phyloP scores from a whole-genome alignment of 2,888 invertebrate species.

The Callinectes sapidus region DNA sequence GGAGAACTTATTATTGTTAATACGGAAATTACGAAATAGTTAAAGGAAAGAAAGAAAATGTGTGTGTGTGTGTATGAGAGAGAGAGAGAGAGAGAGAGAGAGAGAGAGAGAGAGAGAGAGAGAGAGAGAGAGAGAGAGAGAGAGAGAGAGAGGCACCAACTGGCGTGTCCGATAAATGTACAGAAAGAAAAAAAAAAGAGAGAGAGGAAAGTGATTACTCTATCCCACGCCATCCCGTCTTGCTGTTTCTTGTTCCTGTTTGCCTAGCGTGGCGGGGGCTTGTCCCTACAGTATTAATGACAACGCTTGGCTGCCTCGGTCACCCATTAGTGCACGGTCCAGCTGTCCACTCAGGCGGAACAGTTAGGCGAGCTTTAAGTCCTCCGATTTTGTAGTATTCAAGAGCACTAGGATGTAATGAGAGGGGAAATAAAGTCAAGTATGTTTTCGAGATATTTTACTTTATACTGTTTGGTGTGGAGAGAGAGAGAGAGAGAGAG shows the following conservation, averaged over 20 bases:
- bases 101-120: neutral
- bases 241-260: neutral
- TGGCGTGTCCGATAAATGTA: neutral
- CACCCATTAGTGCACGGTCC: slow-evolving; percentile 22
- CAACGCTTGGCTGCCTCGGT: slow-evolving; percentile 5
- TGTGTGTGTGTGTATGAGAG: neutral
- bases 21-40: neutral
- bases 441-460: neutral
- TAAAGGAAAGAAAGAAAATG: neutral
- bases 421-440: neutral
- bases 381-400: neutral
- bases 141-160: neutral
- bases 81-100: neutral
- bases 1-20: neutral
- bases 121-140: neutral
- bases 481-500: slow-evolving; percentile 17
- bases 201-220: neutral
- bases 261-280: slow-evolving; percentile 8
- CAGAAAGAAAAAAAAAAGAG: neutral
- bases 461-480: neutral
- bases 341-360: neutral
- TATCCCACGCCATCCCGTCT: slow-evolving; percentile 18
- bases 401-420: neutral
- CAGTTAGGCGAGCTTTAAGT: neutral
- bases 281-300: slow-evolving; percentile 17